Evolutionary conservation across 64 coral and sea anemone species (phyloP).

Genomic region (Astreopora myriophthalma): DNA sequence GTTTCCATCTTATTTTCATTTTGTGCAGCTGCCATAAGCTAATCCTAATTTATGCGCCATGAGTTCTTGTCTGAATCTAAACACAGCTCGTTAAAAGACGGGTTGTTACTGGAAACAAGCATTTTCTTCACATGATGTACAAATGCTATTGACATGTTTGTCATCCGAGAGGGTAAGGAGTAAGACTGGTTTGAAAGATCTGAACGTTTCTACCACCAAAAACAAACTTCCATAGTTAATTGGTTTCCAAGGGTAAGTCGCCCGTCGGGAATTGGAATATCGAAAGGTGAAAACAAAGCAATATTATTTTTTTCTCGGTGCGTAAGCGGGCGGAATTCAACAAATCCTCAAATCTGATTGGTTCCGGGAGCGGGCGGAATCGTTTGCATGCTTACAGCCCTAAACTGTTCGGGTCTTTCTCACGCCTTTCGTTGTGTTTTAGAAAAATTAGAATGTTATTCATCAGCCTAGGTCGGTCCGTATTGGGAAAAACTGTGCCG

Average conservation of each 20-base stretch:
- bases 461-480: no score
- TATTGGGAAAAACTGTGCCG: no score
- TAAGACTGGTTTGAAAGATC: neutral
- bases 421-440: no score
- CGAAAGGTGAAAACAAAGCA: no score
- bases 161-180: neutral
- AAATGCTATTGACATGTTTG: neutral
- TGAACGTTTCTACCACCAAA: neutral
- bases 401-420: no score
- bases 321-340: no score
- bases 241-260: neutral
- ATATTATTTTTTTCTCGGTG: no score
- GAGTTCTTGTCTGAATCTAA: neutral
- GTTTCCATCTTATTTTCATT: neutral
- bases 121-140: neutral
- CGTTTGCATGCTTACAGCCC: no score
- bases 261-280: no score
- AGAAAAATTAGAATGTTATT: no score
- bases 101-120: neutral
- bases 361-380: no score
- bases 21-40: neutral
- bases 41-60: slow-evolving; percentile 11
- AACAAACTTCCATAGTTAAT: neutral
- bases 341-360: no score
- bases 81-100: neutral